These are phyloP conservation scores for Pristionchus arcanus DNA, from an alignment of 2,888 invertebrate species.

Conservation along the genomic window DNA sequence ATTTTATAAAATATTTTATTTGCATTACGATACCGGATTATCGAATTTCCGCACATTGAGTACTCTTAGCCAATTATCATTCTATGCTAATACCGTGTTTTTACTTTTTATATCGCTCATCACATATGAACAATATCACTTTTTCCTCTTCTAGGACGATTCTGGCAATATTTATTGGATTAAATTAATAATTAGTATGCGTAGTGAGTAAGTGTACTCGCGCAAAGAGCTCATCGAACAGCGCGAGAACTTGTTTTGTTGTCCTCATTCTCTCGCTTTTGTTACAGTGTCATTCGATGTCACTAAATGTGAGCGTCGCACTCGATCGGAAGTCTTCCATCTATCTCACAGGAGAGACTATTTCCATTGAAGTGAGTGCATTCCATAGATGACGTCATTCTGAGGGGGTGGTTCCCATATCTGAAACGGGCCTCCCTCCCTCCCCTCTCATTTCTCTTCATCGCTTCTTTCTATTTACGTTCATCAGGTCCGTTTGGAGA, in stretches of 20 bases:
- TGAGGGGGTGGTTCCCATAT: not conserved
- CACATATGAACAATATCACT: no score
- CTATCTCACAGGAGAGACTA: slow-evolving; percentile 46
- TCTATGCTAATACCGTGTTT: no score
- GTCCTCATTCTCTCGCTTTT: slow-evolving; percentile 31
- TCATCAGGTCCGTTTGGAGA: slow-evolving; percentile 23
- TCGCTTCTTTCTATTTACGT: slow-evolving; percentile 33
- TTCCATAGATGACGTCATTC: not conserved
- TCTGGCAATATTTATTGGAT: not conserved
- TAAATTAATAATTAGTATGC: not conserved
- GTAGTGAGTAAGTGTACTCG: not conserved
- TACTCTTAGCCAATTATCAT: no score
- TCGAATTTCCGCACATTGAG: no score
- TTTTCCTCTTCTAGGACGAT: no score
- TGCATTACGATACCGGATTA: no score
- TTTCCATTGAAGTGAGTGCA: slow-evolving; percentile 25
- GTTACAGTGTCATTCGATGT: slow-evolving; percentile 26
- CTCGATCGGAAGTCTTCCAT: slow-evolving; percentile 41
- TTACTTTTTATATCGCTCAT: no score
- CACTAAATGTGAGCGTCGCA: slow-evolving; percentile 38
- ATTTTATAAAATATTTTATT: no score
- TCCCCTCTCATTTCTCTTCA: not conserved
- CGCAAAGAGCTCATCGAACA: slow-evolving; percentile 9
- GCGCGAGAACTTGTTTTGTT: slow-evolving; percentile 36
- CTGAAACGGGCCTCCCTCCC: not conserved